phyloP scores from a whole-genome alignment of 2,888 invertebrate genomes.

The Drosophila rellima region DNA sequence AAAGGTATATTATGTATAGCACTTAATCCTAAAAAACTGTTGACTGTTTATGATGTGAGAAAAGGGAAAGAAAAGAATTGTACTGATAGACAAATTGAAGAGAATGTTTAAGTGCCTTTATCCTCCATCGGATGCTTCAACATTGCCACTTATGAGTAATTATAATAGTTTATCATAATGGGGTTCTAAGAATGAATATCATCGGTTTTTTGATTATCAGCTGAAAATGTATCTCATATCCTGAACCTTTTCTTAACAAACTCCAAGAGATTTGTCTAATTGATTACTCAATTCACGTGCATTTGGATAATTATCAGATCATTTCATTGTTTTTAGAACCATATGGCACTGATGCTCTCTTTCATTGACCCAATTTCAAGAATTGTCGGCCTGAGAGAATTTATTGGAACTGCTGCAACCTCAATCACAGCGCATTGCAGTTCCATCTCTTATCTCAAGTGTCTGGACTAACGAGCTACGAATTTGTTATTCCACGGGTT shows the following conservation, averaged over 20 bases:
- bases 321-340: conserved; percentile 32
- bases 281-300: conserved; percentile 38
- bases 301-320: conserved; percentile 39
- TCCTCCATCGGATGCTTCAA: neutral
- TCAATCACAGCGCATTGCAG: conserved; percentile 44
- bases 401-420: conserved; percentile 58
- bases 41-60: neutral
- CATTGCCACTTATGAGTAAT: conserved; percentile 10
- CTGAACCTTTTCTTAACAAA: conserved; percentile 1
- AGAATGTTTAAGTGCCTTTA: neutral
- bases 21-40: neutral
- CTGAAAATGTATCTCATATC: conserved; percentile 10
- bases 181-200: conserved; percentile 5
- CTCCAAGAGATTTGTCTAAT: conserved; percentile 5
- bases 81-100: neutral
- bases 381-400: conserved; percentile 43
- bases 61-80: neutral
- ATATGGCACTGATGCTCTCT: conserved; percentile 36
- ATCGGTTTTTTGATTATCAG: conserved; percentile 6
- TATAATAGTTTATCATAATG: conserved; percentile 10
- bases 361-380: conserved; percentile 48
- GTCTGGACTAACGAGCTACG: conserved; percentile 75
- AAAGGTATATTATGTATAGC: neutral
- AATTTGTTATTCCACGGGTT: conserved; percentile 68
- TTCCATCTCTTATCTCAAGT: conserved; percentile 69